phyloP scores from a whole-genome alignment of 2,888 invertebrate genomes.

The Agapostemon virescens region DNA sequence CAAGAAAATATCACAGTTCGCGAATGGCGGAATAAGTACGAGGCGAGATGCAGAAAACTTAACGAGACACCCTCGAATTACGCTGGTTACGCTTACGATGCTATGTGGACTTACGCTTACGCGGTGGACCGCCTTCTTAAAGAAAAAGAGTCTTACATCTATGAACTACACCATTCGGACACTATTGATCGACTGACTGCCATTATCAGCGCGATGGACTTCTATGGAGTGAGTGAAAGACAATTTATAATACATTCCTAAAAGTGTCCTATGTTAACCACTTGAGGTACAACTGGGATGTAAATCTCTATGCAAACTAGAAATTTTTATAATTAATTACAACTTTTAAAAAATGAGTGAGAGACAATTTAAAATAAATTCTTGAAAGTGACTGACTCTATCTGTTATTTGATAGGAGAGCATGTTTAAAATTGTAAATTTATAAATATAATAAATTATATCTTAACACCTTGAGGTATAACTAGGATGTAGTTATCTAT shows the following conservation, averaged over 20 bases:
- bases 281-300: no score
- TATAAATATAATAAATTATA: no score
- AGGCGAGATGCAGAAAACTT: constrained; percentile 66
- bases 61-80: constrained; percentile 83
- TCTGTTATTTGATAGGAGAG: no score
- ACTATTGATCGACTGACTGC: constrained; percentile 84
- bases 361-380: no score
- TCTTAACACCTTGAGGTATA: no score
- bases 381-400: no score
- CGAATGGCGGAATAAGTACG: constrained; percentile 83
- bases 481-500: no score
- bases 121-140: constrained; percentile 85
- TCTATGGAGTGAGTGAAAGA: constrained; percentile 83
- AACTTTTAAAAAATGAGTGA: no score
- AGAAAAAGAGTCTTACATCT: constrained; percentile 83
- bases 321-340: no score
- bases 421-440: no score
- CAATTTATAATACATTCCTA: background rate
- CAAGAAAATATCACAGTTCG: constrained; percentile 85
- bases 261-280: background rate
- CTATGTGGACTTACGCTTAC: constrained; percentile 90
- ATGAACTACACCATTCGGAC: constrained; percentile 82
- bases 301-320: no score
- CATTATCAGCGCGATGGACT: constrained; percentile 85
- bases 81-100: constrained; percentile 90